phyloP scores from a whole-genome alignment of 2,888 invertebrate species.

The Limnephilus marmoratus region DNA sequence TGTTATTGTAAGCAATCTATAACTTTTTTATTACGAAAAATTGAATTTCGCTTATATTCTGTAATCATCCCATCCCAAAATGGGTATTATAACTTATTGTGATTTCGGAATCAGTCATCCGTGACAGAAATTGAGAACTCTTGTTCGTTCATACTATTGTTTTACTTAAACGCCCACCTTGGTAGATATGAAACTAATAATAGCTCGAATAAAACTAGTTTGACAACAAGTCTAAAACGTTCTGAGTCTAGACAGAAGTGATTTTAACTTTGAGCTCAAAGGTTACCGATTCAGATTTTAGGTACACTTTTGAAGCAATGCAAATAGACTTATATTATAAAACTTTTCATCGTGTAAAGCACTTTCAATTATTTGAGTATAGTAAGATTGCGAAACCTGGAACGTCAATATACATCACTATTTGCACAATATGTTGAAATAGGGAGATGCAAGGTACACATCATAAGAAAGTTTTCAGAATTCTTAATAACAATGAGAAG shows the following conservation, averaged over 20 bases:
- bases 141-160: not conserved
- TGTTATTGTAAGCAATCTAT: too few species aligned
- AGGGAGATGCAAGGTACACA: too few species aligned
- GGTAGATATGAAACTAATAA: not conserved
- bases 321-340: not conserved
- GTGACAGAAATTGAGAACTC: not conserved
- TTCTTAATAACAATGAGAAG: too few species aligned
- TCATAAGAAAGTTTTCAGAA: too few species aligned
- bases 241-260: not conserved
- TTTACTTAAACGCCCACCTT: not conserved
- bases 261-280: not conserved
- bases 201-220: not conserved
- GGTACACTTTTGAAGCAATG: not conserved
- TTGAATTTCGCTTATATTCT: too few species aligned
- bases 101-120: too few species aligned
- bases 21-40: too few species aligned
- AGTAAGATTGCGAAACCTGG: not conserved
- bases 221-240: not conserved
- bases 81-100: too few species aligned
- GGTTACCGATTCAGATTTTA: not conserved
- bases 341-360: not conserved
- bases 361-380: not conserved
- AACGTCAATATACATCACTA: not conserved
- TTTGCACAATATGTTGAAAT: not conserved
- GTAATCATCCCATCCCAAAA: too few species aligned